A percentile compares a stretch with the other conserved stretches of the same genome.
phyloP scores from a whole-genome alignment of 2,113 vertebrate genomes.

The Prunella himalayana region DNA sequence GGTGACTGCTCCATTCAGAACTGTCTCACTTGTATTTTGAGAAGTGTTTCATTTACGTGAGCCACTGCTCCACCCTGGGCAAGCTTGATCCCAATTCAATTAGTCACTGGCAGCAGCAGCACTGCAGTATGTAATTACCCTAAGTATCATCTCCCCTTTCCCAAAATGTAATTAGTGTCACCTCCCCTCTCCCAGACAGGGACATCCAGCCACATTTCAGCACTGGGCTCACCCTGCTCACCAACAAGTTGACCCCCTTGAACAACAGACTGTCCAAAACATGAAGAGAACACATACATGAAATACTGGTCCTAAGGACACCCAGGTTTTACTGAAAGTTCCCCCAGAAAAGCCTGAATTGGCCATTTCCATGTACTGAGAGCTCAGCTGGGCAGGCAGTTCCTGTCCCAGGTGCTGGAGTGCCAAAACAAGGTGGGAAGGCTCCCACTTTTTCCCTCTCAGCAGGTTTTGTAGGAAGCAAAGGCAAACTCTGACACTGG shows the following conservation, averaged over 20 bases:
- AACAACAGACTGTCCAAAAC: not conserved
- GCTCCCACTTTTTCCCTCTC: not conserved
- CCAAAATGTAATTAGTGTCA: not conserved
- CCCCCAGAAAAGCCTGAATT: not conserved
- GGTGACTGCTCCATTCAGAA: not conserved
- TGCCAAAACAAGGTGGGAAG: not conserved
- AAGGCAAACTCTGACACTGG: not conserved
- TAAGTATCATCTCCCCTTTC: not conserved
- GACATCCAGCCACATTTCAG: not conserved
- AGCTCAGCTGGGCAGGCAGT: rapidly evolving
- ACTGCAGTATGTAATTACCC: not conserved
- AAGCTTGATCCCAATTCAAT: not conserved
- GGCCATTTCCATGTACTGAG: rapidly evolving
- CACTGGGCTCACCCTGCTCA: not conserved
- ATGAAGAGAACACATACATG: rapidly evolving
- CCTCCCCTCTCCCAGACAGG: not conserved
- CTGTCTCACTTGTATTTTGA: not conserved
- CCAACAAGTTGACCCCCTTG: not conserved
- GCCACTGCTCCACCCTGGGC: not conserved
- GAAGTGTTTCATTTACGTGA: not conserved
- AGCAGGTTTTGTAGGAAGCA: not conserved
- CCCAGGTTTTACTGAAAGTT: not conserved
- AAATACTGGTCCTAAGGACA: not conserved
- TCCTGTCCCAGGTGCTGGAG: not conserved
- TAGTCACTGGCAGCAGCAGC: not conserved